Evolutionary conservation across 2,888 invertebrate species (phyloP).

Genomic region (Nasonia oneida): DNA sequence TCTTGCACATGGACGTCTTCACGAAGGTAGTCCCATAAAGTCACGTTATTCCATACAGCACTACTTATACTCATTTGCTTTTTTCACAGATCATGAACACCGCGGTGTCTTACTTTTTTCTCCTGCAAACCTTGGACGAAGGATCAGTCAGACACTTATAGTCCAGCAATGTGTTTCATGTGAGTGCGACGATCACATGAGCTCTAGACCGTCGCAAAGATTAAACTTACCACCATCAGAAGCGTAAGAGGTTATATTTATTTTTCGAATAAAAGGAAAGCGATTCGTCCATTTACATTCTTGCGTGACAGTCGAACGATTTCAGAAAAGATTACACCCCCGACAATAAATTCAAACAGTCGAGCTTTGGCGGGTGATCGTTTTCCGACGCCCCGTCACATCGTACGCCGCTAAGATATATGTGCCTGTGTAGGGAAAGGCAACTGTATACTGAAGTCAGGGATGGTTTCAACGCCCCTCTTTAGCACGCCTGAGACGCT

Average conservation of each 20-base stretch:
- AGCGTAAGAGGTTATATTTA: neutral
- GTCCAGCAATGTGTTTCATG: neutral
- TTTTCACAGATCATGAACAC: constrained; percentile 63
- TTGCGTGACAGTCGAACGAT: neutral
- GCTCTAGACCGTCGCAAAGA: neutral
- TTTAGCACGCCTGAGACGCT: neutral
- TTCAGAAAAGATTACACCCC: neutral
- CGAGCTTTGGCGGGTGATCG: neutral
- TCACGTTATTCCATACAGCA: neutral
- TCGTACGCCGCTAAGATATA: neutral
- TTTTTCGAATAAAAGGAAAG: constrained; percentile 3
- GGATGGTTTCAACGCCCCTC: neutral
- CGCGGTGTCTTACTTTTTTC: constrained; percentile 65
- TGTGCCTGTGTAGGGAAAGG: neutral
- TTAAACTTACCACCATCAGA: neutral
- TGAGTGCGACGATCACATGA: neutral
- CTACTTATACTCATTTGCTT: neutral
- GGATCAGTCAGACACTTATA: neutral
- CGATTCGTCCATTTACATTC: neutral
- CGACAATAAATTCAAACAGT: neutral
- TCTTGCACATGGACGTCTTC: constrained; percentile 39
- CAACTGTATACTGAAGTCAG: neutral
- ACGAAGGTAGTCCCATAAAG: constrained; percentile 18
- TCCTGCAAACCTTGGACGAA: constrained; percentile 62
- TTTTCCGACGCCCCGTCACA: constrained; percentile 8